Evolutionary conservation across 2,113 vertebrate genomes (phyloP).

Genomic region (Heterotis niloticus): DNA sequence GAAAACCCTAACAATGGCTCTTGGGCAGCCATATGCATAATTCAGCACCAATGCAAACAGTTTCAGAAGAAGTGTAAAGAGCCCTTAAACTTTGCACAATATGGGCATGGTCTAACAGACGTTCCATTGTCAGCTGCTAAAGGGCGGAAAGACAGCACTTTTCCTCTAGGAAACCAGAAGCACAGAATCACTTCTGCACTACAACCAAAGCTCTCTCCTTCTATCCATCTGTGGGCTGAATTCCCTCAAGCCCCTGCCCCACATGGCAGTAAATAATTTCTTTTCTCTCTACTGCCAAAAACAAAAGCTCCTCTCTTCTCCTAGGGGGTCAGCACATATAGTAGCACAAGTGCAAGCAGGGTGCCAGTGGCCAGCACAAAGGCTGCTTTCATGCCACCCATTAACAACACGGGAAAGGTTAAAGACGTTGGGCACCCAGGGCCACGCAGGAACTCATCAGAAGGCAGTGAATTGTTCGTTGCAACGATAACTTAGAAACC

Average conservation of each 20-base stretch:
- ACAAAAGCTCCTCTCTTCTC: constrained; percentile 56
- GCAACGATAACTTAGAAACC: constrained; percentile 3
- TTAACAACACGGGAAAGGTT: constrained; percentile 49
- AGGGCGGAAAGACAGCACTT: constrained; percentile 28
- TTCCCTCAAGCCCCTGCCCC: constrained; percentile 41
- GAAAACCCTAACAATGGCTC: constrained; percentile 8
- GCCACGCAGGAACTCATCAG: constrained; percentile 38
- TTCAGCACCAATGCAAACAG: constrained; percentile 46
- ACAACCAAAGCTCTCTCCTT: constrained; percentile 28
- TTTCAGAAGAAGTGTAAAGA: constrained; percentile 49
- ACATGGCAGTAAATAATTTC: constrained; percentile 50
- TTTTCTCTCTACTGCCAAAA: constrained; percentile 43
- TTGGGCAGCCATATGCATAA: constrained; percentile 24
- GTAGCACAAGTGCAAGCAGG: constrained; percentile 39
- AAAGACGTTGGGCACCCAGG: constrained; percentile 41
- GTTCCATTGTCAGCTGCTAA: constrained; percentile 38
- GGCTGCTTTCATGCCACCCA: constrained; percentile 44
- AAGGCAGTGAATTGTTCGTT: constrained; percentile 18
- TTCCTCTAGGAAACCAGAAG: constrained; percentile 11
- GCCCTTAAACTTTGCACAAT: constrained; percentile 39
- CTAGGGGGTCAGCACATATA: constrained; percentile 49
- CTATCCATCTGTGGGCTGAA: constrained; percentile 36
- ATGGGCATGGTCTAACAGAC: constrained; percentile 43
- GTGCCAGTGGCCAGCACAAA: constrained; percentile 47
- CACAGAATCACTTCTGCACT: constrained; percentile 40